Base-by-base conservation (phyloP, 2,888 invertebrate species). In the Electrophaes corylata region DNA sequence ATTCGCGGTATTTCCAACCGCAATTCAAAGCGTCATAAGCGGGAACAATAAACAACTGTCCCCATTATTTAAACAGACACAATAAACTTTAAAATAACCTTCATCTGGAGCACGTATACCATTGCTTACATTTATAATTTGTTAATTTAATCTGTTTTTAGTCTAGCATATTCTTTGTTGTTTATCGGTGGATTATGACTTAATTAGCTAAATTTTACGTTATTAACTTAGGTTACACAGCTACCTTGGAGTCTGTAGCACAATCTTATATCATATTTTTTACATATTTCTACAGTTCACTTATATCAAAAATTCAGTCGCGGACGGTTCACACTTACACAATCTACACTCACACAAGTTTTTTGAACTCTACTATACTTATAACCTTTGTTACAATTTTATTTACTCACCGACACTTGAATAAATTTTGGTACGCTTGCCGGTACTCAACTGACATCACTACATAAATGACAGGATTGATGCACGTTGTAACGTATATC, bases 361-460 rank as follows among this genome's bases (percentile, higher is more conserved):
- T 48, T 48, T 57, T 45, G 3, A 16, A n/a, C 23, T 40, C n/a
- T n/a, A n/a, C n/a, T n/a, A n/a, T n/a, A n/a, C n/a, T n/a, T n/a
- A n/a, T n/a, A n/a, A n/a, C n/a, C n/a, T n/a, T n/a, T n/a, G n/a
- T n/a, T n/a, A n/a, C n/a, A n/a, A 26, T 20, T 29, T 20, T 20
- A 20, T 20, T 20, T 19, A 41, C 35, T 54, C 45, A 60, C 11
- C 56, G 62, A 75, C 95, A 95, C 71, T 93, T 93, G 46, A 96
- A 91, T 35, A 96, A 93, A 33, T 95, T 95, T 75, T 95, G 95
- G 81, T 98, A 98, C 2, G 98, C 97, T 82, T 96, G 95, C 66
- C 98, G 91, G 79, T 98, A 98, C 73, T 97, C 98, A 76, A 95
- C 96, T 73, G 97, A 98, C 97, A 98, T 97, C 49, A 97, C 96